phyloP scores from a whole-genome alignment of 2,888 invertebrate genomes.

The Lasioglossum vierecki region DNA sequence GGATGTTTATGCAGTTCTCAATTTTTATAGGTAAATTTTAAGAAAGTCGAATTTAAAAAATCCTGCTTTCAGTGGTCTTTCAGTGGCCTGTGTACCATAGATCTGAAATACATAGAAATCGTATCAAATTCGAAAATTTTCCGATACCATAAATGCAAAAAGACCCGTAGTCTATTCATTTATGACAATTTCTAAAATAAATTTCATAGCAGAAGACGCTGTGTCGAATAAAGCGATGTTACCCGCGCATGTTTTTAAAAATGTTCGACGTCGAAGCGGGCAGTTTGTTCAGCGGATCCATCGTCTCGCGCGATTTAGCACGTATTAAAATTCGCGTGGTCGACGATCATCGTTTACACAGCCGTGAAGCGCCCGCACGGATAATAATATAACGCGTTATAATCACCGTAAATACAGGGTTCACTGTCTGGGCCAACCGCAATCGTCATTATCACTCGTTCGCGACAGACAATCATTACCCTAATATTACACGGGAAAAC shows the following conservation, averaged over 20 bases:
- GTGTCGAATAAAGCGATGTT: too few species aligned
- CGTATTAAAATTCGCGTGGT: slow-evolving; percentile 14
- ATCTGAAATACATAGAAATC: too few species aligned
- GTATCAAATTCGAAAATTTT: too few species aligned
- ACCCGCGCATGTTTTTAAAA: background rate
- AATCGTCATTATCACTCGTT: slow-evolving; percentile 3
- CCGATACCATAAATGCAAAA: too few species aligned
- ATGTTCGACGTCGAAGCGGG: background rate
- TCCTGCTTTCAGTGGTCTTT: too few species aligned
- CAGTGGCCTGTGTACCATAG: too few species aligned
- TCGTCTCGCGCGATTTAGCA: slow-evolving; percentile 3
- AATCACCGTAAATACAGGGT: slow-evolving; percentile 11
- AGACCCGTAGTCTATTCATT: too few species aligned
- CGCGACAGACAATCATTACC: slow-evolving; percentile 1
- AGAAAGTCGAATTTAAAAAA: too few species aligned
- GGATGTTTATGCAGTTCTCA: too few species aligned
- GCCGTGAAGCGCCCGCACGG: slow-evolving; percentile 11
- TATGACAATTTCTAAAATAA: too few species aligned
- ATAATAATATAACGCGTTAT: slow-evolving; percentile 31
- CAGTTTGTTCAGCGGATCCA: background rate
- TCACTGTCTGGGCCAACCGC: background rate
- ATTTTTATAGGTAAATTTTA: too few species aligned
- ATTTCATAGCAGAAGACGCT: too few species aligned
- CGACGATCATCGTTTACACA: slow-evolving; percentile 13
- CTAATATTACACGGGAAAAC: background rate